Conservation (phyloP, 2,888 invertebrate species). For the Lycophotia porphyrea region DNA sequence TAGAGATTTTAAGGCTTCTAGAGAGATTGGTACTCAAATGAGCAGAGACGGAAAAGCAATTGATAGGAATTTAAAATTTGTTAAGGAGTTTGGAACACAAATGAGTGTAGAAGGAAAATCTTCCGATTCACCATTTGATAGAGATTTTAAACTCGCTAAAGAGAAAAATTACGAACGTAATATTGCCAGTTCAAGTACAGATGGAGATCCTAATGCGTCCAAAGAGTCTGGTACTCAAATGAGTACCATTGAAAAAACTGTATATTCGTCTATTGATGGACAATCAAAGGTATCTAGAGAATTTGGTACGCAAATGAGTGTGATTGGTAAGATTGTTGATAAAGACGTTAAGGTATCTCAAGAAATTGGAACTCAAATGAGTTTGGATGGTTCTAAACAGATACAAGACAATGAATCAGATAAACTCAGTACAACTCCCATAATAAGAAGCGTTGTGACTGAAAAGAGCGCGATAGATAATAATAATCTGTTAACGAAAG, state of each 20-base stretch:
- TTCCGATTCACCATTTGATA: slow-evolving; percentile 32
- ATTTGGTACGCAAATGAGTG: slow-evolving; percentile 45
- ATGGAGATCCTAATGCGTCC: not conserved
- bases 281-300: slow-evolving; percentile 22
- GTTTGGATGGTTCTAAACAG: slow-evolving; percentile 16
- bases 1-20: slow-evolving; percentile 11
- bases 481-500: slow-evolving; percentile 29
- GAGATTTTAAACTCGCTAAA: slow-evolving; percentile 30
- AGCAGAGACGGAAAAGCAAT: slow-evolving; percentile 11
- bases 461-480: slow-evolving; percentile 36
- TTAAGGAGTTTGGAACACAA: slow-evolving; percentile 46
- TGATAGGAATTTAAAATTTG: slow-evolving; percentile 32
- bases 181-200: not conserved
- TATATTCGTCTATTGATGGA: not conserved
- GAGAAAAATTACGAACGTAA: slow-evolving; percentile 7
- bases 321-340: slow-evolving; percentile 21
- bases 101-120: slow-evolving; percentile 29
- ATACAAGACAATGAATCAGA: not conserved
- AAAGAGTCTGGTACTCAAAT: slow-evolving; percentile 28
- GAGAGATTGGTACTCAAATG: slow-evolving; percentile 40
- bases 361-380: slow-evolving; percentile 48
- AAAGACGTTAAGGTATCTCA: slow-evolving; percentile 15
- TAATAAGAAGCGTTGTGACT: not conserved
- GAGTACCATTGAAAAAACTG: not conserved
- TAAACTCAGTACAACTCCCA: slow-evolving; percentile 2